phyloP scores from a whole-genome alignment of 2,888 invertebrate genomes.

The Ormia ochracea region DNA sequence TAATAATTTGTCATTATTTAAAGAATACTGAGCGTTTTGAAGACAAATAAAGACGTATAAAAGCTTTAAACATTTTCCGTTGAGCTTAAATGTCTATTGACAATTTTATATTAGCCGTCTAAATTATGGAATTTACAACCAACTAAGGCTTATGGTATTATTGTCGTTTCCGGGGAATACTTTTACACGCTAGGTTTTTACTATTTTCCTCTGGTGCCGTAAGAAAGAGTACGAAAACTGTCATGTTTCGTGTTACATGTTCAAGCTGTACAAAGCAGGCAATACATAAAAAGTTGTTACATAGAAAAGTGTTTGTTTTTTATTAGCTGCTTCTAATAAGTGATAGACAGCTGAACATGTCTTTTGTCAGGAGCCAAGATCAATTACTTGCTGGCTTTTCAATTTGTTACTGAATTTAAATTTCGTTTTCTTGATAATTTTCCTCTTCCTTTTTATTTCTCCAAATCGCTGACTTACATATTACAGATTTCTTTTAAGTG shows the following conservation, averaged over 20 bases:
- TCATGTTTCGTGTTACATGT: slow-evolving; percentile 39
- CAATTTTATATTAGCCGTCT: slow-evolving; percentile 17
- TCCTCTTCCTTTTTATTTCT: slow-evolving; percentile 49
- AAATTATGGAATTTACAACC: slow-evolving; percentile 9
- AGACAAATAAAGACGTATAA: neutral
- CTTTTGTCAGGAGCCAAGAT: slow-evolving; percentile 62
- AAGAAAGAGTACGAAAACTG: slow-evolving; percentile 19
- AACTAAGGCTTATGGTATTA: neutral
- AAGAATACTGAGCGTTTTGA: neutral
- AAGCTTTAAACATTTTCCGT: neutral
- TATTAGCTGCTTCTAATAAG: neutral
- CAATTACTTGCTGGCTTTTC: slow-evolving; percentile 50
- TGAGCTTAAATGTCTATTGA: slow-evolving; percentile 7
- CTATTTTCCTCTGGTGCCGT: neutral
- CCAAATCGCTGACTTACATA: neutral
- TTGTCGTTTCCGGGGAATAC: neutral
- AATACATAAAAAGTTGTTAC: neutral
- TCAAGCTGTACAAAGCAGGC: neutral
- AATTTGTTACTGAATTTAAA: slow-evolving; percentile 23
- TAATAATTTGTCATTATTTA: slow-evolving; percentile 25
- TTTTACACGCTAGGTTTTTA: neutral
- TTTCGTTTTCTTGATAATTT: slow-evolving; percentile 14
- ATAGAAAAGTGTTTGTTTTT: neutral
- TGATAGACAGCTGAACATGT: slow-evolving; percentile 64
- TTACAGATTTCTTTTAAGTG: slow-evolving; percentile 1